These are phyloP conservation scores for Caenorhabditis zanzibari DNA, from an alignment of 2,888 invertebrate species.

Conservation along the genomic window DNA sequence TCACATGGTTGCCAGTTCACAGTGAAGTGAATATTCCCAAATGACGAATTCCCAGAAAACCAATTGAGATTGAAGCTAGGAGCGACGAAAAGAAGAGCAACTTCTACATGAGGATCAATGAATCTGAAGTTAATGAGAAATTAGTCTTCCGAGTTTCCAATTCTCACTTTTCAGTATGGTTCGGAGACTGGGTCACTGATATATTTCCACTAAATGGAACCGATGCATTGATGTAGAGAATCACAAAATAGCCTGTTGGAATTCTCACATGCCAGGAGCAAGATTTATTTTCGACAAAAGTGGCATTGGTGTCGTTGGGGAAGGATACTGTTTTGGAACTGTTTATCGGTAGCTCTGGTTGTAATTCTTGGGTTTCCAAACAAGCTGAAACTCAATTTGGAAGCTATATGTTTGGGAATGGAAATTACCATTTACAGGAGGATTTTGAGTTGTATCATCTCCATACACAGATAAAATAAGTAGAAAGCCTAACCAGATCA, in stretches of 20 bases:
- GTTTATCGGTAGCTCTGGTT: constrained; percentile 29
- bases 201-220: constrained; percentile 12
- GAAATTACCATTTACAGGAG: constrained; percentile 16
- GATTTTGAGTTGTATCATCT: not conserved
- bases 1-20: constrained; percentile 55
- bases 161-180: constrained; percentile 35
- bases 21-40: constrained; percentile 37
- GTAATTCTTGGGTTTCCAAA: constrained; percentile 24
- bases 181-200: constrained; percentile 14
- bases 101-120: constrained; percentile 15
- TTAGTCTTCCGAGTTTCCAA: too few relatives aligned
- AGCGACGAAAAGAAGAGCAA: constrained; percentile 39
- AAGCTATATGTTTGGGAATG: not conserved
- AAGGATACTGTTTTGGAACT: constrained; percentile 17
- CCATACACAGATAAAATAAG: constrained; percentile 15
- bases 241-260: constrained; percentile 36
- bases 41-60: constrained; percentile 29
- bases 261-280: constrained; percentile 33
- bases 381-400: constrained; percentile 21
- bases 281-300: constrained; percentile 3
- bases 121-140: constrained; percentile 32
- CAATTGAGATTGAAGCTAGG: constrained; percentile 36
- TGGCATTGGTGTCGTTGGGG: constrained; percentile 19
- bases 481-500: constrained; percentile 36
- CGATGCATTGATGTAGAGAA: constrained; percentile 45